Evolutionary conservation across 2,888 invertebrate species (phyloP), one percentile per base, ranked within the genome.

Genomic region (Campaea margaritaria): DNA sequence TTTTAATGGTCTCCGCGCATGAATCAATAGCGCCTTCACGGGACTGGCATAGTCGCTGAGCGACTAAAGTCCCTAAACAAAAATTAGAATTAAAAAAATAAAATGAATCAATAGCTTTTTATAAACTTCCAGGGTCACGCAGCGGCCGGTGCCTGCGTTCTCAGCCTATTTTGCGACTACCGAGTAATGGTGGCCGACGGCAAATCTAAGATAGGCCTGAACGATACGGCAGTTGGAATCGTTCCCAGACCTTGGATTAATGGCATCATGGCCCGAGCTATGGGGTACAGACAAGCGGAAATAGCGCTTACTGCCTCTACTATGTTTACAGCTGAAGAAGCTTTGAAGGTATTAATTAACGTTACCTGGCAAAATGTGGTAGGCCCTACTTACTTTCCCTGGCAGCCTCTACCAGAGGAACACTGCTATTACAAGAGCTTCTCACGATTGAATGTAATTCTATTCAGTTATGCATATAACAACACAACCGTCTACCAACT

Each of bases 171-270:
- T 53, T 95, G 95, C 74, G 96, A 96, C 79, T 95, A 96, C 75
- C 91, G 96, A 72, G 89, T 95, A 8, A 95, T 96, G 93, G 74
- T 75, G 0, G 57, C 63, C 2, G 74, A 73, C 11, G 27, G n/a
- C 2, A 63, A 62, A 3, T 67, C 58, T 66, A 94, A 93, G 10
- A 96, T 97, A 67, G 97, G 97, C 0, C 82, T 97, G 0, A 97
- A 97, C 78, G 97, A 97, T 88, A 95, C 96, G 0, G 90, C 94
- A 64, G 83, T 97, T 36, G 97, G 96, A 4, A 94, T 96, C 64
- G 87, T 94, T 7, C 95, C 96, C 8, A 95, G 95, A 0, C 83
- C 84, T 64, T 96, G 95, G 96, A 93, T 94, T 62, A 86, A 90
- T 69, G 77, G 86, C 0, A 67, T 93, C 0, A 91, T 94, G 83